Evolutionary conservation across 2,113 vertebrate species (phyloP), one percentile per base, ranked within the genome.

Genomic region (Gobius niger): DNA sequence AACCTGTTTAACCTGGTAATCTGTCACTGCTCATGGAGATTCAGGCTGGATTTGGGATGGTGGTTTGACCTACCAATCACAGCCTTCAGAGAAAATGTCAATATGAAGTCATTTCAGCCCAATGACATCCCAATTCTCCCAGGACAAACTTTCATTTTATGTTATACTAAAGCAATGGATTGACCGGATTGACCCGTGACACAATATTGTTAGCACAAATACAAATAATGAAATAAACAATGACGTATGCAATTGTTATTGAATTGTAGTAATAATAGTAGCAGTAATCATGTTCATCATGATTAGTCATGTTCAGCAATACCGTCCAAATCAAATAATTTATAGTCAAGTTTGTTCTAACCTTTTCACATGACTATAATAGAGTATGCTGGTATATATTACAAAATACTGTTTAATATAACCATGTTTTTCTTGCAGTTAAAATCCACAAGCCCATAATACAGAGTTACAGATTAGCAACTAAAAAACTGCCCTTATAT

Each of bases 1-100:
- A 34, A 44, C 57, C 57, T 40, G n/a, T 40, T 60, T 59, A 60
- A 60, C 57, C 57, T 44, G 57, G 40, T 42, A 42, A 60, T 60
- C 57, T 60, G 57, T 60, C 40, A 60, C 14, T 44, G 14, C 19
- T 56, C 34, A 41, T 44, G 15, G 5, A 44, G 57, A 60, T 42
- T n/a, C 4, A 44, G 14, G 13, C 40, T 42, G 57, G 13, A 34
- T 59, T 59, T 41, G 15, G 40, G 9, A 41, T 15, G 34, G 57
- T 1, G 13, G 7, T 42, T 60, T 41, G 8, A n/a, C 40, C 14
- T 44, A 44, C 57, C 41, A 16, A 60, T 41, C 34, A 42, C 15
- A 7, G 13, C n/a, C 56, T 60, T 56, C 15, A 60, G 7, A 60
- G 7, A 60, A 44, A 60, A 42, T n/a, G 40, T 60, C 40, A 42